Base-by-base conservation (phyloP, 2,113 vertebrate species). In the Pampusana beccarii region DNA sequence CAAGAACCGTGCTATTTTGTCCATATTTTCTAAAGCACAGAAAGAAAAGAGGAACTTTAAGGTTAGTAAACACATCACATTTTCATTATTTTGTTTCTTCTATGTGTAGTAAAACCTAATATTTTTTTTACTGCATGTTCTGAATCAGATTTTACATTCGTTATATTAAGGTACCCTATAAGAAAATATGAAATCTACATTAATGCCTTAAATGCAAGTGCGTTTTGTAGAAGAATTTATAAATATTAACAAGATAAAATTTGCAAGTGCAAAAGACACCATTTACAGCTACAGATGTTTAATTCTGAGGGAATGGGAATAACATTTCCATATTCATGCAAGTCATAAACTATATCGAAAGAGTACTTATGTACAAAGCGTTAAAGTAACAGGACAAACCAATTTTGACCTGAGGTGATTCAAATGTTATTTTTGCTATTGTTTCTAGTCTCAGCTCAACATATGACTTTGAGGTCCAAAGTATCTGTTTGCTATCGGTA, bases 181-280 rank as follows among this genome's bases (percentile, higher is more conserved):
- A 84, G 66, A 75, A 84, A 81, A 69, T 33, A 28, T 5, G 87
- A 93, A 71, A 34, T 38, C 70, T 65, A 80, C 48, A 88, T 62
- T 62, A 80, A 69, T 36, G 40, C 38, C 77, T 89, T 58, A 71
- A 87, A 87, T 81, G 80, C 14, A 3, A 92, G 60, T 12, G 57
- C 42, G 14, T 86, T 93, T 89, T 78, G 69, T 44, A 83, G 77
- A 64, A 67, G 60, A 73, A 87, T 78, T 88, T 86, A 92, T 92
- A 89, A 94, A 93, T 90, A 95, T 80, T 91, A 95, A 95, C 80
- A 78, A 84, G 83, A 81, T 56, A 84, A 90, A 83, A 92, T 80
- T 80, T 93, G 74, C 64, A 90, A 73, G 79, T 65, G 70, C 62
- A 62, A 77, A 90, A 91, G 70, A 75, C 50, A 89, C 53, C 57